Base-by-base conservation (phyloP, 1,140 invertebrate genomes). In the Arctopsyche grandis region DNA sequence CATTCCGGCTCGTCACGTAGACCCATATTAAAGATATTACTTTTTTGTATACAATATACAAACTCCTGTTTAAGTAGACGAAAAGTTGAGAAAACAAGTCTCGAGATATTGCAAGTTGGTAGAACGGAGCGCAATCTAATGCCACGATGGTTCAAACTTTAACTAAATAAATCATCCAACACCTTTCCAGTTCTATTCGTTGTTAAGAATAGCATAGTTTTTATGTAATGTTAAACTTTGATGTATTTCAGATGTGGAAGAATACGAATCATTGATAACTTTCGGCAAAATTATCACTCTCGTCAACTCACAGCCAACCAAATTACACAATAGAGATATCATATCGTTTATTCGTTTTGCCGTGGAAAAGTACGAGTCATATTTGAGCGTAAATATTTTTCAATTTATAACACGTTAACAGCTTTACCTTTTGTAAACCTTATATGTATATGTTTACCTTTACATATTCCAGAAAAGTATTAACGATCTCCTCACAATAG, bases 221-320 rank as follows among this genome's bases (percentile, higher is more conserved):
- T n/a, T n/a, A n/a, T n/a, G n/a, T n/a, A n/a, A n/a, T n/a, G n/a
- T n/a, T n/a, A n/a, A n/a, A n/a, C n/a, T 56, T 56, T 16, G 19
- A 48, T 58, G 76, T 77, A n/a, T 63, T 69, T 9, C 5, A 24
- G 43, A 69, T 19, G 58, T 58, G 21, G 24, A 60, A 60, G 5
- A 63, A 26, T 12, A 73, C 21, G 56, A 58, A 60, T 44, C 77
- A 22, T 38, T 70, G 48, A 76, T 79, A 43, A 22, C 46, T 69
- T 58, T 38, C 9, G 81, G 79, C 21, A 82, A 80, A 77, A 77
- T 71, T 21, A 44, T 75, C 5, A 82, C 79, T 7, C 19, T 80
- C 12, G 46, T 80, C 9, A 79, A 63, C 12, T 44, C 38, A 16
- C 77, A 80, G 29, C 10, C 76, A 7, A 44, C 24, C 29, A 80